Percentiles rank a stretch among this genome's conserved stretches.
Evolutionary conservation across 1,140 invertebrate species (phyloP).

Genomic region (Subanguina moxae): DNA sequence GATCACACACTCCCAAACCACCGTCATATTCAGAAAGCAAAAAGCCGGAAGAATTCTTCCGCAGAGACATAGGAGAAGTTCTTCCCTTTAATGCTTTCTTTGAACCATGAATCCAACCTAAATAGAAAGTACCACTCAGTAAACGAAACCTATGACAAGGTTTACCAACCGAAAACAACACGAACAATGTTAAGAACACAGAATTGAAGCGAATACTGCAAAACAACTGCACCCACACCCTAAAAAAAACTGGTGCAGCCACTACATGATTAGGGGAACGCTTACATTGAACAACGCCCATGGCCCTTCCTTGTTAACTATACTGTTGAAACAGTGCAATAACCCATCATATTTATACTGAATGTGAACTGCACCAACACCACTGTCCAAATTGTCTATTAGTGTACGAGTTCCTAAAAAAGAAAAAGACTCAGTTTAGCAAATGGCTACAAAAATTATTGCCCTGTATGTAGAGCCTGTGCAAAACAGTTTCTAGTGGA

Average conservation of each 20-base stretch:
- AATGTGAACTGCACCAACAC: conserved; percentile 29
- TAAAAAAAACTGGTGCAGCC: conserved; percentile 16
- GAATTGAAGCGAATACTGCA: conserved; percentile 45
- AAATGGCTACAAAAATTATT: not conserved
- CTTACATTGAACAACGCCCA: conserved; percentile 27
- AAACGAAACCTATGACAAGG: no score
- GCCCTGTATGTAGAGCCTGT: conserved; percentile 44
- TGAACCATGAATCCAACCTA: conserved; percentile 4
- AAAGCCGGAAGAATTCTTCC: not conserved
- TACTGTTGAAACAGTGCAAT: conserved; percentile 33
- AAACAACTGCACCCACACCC: conserved; percentile 36
- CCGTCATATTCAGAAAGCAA: not conserved
- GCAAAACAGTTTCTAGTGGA: conserved; percentile 44
- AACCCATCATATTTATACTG: conserved; percentile 32
- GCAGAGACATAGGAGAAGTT: conserved; percentile 3
- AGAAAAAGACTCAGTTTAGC: not conserved
- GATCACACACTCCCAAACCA: not conserved
- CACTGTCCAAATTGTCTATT: conserved; percentile 47
- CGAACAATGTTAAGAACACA: conserved; percentile 26
- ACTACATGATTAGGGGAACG: not conserved
- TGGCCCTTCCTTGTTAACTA: conserved; percentile 33
- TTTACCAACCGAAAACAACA: conserved; percentile 18
- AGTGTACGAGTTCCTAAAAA: conserved; percentile 39
- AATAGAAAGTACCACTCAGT: not conserved
- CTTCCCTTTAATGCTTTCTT: not conserved